phyloP scores from a whole-genome alignment of 2,113 vertebrate genomes.

The Elephantulus edwardii region DNA sequence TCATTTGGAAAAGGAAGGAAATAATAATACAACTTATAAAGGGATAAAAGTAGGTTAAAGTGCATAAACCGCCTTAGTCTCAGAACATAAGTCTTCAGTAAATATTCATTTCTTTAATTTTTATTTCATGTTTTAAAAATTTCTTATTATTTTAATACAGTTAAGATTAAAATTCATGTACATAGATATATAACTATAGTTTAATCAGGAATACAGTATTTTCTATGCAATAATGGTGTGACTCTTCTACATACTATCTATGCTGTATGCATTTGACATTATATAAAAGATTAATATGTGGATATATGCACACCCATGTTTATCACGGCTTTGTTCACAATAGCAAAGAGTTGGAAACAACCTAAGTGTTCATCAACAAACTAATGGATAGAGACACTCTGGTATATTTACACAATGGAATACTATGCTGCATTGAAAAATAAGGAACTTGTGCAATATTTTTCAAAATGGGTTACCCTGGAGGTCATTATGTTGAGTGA shows the following conservation, averaged over 20 bases:
- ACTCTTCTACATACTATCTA: background rate
- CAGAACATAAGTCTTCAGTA: background rate
- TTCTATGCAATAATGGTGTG: slow-evolving; percentile 2
- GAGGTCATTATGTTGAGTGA: no score
- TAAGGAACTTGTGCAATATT: no score
- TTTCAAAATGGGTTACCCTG: no score
- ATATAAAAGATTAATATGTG: background rate
- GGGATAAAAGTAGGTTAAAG: background rate
- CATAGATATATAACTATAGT: slow-evolving; percentile 13
- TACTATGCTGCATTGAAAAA: no score
- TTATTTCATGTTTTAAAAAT: background rate
- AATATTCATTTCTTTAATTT: background rate
- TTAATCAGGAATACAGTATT: background rate
- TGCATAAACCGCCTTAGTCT: no score
- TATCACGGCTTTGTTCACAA: no score
- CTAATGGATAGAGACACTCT: no score
- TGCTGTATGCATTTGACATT: background rate
- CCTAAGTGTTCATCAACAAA: no score
- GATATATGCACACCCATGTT: no score
- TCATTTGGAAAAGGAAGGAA: background rate
- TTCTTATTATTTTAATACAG: background rate
- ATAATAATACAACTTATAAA: background rate
- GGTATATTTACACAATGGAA: no score
- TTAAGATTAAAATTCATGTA: slow-evolving; percentile 15
- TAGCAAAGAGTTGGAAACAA: no score